These are phyloP conservation scores for Cantharis nigra DNA, from an alignment of 2,888 invertebrate genomes.

Conservation along the genomic window DNA sequence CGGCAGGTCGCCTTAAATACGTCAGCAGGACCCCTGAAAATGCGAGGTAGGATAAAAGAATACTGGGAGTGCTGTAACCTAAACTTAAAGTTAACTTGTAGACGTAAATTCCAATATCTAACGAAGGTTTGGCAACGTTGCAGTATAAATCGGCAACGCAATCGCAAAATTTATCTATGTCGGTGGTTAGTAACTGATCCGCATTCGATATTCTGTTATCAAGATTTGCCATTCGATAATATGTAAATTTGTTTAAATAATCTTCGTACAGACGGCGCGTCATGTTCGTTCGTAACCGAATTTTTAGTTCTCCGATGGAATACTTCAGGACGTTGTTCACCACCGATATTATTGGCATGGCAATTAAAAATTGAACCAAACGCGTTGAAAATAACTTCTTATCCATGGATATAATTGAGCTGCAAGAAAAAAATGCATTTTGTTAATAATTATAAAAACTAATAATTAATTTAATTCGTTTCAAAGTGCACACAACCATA, in stretches of 20 bases:
- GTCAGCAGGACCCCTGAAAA: slow-evolving; percentile 87
- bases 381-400: slow-evolving; percentile 73
- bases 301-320: slow-evolving; percentile 91
- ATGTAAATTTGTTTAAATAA: slow-evolving; percentile 95
- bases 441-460: neutral
- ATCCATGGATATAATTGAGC: slow-evolving; percentile 91
- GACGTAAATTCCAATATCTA: slow-evolving; percentile 94
- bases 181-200: slow-evolving; percentile 93
- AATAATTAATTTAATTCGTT: neutral
- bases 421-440: slow-evolving; percentile 55
- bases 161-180: slow-evolving; percentile 97
- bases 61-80: slow-evolving; percentile 86
- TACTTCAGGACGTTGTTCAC: slow-evolving; percentile 94
- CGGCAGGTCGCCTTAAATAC: slow-evolving; percentile 84
- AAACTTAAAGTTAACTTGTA: slow-evolving; percentile 81
- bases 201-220: slow-evolving; percentile 95
- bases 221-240: slow-evolving; percentile 94
- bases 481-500: neutral
- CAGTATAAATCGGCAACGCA: slow-evolving; percentile 95
- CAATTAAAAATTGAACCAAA: slow-evolving; percentile 76
- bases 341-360: slow-evolving; percentile 89
- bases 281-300: slow-evolving; percentile 87
- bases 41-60: slow-evolving; percentile 86
- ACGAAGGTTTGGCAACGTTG: slow-evolving; percentile 91
- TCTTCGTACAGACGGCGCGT: slow-evolving; percentile 86